Evolutionary conservation across 1,140 invertebrate genomes (phyloP), one percentile per base, ranked within the genome.

Genomic region (Lepidurus apus): DNA sequence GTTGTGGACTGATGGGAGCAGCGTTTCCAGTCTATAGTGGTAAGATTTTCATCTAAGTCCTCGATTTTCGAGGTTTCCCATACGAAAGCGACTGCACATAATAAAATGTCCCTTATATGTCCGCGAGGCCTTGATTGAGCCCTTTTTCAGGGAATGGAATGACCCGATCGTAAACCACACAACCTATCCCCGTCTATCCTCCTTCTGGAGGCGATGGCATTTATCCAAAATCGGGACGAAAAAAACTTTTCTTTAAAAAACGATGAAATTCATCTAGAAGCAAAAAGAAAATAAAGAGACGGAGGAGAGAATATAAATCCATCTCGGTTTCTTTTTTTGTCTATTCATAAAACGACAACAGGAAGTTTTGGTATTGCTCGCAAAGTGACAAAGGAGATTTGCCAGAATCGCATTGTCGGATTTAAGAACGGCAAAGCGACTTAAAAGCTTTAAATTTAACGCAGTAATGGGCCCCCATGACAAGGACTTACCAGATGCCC

Each of bases 381-480:
- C 6, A 1, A 65, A 65, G 53, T 21, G 53, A 17, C 53, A 65
- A 65, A 65, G 53, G 53, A 65, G 53, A 65, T 65, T 65, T 65
- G 53, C 53, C 53, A 65, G 53, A 65, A 65, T 65, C 53, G 17
- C 53, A 65, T 65, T 65, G 53, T 65, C 53, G 53, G 53, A 65
- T 34, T 34, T 34, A 65, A 65, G 13, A 65, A 34, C 34, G 34
- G 34, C 3, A 34, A 34, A 34, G 34, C 34, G 34, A 34, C 34
- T 34, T 34, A 34, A 21, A n/a, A 9, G 53, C 53, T 65, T 65
- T 65, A n/a, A 65, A 65, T 13, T 34, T 65, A 65, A 65, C 53
- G 21, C 53, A 65, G 53, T 65, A 65, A 65, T 65, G 53, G 53
- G 53, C n/a, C 5, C 53, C 17, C 17, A 65, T 65, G 53, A 65